phyloP scores from a whole-genome alignment of 1,140 invertebrate genomes.

The Globodera rostochiensis region DNA sequence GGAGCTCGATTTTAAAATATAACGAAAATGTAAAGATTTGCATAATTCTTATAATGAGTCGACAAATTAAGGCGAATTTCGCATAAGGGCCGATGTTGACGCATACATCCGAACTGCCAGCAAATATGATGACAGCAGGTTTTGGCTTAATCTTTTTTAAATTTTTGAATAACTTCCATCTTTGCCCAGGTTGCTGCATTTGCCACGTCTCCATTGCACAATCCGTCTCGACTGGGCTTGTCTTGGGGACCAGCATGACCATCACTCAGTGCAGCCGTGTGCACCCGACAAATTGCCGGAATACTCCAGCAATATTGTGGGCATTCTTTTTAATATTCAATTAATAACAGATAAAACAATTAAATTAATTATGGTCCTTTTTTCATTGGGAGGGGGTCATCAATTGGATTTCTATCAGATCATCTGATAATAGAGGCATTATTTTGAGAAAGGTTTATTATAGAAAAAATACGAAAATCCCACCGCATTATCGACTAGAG shows the following conservation, averaged over 20 bases:
- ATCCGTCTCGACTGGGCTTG: slow-evolving; percentile 88
- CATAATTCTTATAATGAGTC: neutral
- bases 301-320: slow-evolving; percentile 86
- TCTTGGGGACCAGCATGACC: slow-evolving; percentile 88
- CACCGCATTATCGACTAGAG: no score
- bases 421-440: no score
- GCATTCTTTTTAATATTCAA: neutral
- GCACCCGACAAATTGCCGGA: slow-evolving; percentile 94
- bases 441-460: no score
- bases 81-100: slow-evolving; percentile 82
- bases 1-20: neutral
- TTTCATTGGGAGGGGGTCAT: no score
- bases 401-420: no score
- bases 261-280: slow-evolving; percentile 82
- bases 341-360: no score
- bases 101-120: slow-evolving; percentile 91
- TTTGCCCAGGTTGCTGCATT: slow-evolving; percentile 75
- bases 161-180: neutral
- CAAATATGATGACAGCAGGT: slow-evolving; percentile 91
- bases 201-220: slow-evolving; percentile 82
- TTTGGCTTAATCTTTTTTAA: neutral
- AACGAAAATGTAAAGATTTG: neutral
- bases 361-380: no score
- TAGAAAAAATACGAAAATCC: no score
- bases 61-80: slow-evolving; percentile 74